Conservation (phyloP, 2,888 invertebrate species). For the Leucania comma region DNA sequence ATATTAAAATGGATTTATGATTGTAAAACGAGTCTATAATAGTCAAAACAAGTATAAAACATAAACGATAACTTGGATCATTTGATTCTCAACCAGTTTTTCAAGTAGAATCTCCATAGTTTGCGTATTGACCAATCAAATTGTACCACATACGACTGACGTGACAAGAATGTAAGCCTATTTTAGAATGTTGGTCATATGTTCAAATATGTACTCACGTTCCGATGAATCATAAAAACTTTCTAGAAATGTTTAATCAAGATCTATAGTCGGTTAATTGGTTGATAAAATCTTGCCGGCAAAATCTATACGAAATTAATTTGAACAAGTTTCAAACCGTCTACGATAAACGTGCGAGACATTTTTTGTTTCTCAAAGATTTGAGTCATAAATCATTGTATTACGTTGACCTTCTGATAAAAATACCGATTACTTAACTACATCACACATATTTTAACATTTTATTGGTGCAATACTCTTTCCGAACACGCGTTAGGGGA, state of each 20-base stretch:
- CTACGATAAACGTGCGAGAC: neutral
- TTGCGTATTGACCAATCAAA: slow-evolving; percentile 56
- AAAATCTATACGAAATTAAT: neutral
- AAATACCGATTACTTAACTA: slow-evolving; percentile 7
- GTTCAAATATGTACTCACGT: slow-evolving; percentile 1
- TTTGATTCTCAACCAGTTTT: slow-evolving; percentile 61
- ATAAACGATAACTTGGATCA: slow-evolving; percentile 36
- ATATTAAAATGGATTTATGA: slow-evolving; percentile 38
- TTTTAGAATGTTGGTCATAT: slow-evolving; percentile 35
- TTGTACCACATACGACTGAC: slow-evolving; percentile 46
- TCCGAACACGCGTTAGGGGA: slow-evolving; percentile 54
- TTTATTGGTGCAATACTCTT: slow-evolving; percentile 8
- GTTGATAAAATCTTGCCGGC: neutral
- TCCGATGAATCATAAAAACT: neutral
- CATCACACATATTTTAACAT: neutral
- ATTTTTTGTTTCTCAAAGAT: slow-evolving; percentile 24
- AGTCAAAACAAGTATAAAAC: slow-evolving; percentile 38
- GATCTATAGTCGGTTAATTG: neutral
- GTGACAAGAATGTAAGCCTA: slow-evolving; percentile 6
- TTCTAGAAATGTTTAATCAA: slow-evolving; percentile 25
- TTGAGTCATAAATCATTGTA: slow-evolving; percentile 36
- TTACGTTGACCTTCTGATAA: slow-evolving; percentile 44
- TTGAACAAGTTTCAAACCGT: slow-evolving; percentile 15
- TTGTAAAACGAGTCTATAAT: slow-evolving; percentile 31
- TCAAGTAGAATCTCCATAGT: slow-evolving; percentile 30